Conservation (phyloP, 2,888 invertebrate genomes). For the Deilephila elpenor region DNA sequence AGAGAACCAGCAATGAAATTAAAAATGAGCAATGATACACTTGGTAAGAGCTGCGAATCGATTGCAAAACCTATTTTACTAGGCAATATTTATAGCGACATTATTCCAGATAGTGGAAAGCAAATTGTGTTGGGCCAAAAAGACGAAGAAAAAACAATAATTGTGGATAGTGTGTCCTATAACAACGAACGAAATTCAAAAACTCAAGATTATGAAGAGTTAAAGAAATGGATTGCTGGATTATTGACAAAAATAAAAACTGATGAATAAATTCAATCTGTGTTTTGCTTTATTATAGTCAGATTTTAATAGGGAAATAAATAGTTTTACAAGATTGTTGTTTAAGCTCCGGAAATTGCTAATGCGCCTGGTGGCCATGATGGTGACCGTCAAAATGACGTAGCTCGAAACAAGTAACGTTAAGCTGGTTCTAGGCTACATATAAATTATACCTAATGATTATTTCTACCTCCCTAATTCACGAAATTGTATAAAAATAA, state of each 20-base stretch:
- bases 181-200: background rate
- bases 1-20: conserved; percentile 2
- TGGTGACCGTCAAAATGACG: too few species aligned
- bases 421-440: too few species aligned
- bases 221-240: conserved; percentile 34
- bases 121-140: background rate
- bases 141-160: background rate
- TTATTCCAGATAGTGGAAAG: background rate
- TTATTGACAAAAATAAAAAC: conserved; percentile 24
- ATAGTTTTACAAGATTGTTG: too few species aligned
- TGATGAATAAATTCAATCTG: background rate
- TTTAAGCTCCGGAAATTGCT: too few species aligned
- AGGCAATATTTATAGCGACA: conserved; percentile 12
- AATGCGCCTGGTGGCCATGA: too few species aligned
- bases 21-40: background rate
- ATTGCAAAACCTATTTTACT: conserved; percentile 18
- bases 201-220: conserved; percentile 30
- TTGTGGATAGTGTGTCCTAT: background rate
- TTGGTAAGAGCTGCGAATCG: conserved; percentile 11
- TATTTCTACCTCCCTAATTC: too few species aligned
- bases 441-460: too few species aligned
- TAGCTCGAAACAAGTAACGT: too few species aligned
- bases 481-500: too few species aligned
- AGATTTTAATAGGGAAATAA: too few species aligned
- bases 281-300: too few species aligned